Evolutionary conservation across 2,797 vertebrate species (phyloP).

Genomic region (Pantherophis vulpinus): DNA sequence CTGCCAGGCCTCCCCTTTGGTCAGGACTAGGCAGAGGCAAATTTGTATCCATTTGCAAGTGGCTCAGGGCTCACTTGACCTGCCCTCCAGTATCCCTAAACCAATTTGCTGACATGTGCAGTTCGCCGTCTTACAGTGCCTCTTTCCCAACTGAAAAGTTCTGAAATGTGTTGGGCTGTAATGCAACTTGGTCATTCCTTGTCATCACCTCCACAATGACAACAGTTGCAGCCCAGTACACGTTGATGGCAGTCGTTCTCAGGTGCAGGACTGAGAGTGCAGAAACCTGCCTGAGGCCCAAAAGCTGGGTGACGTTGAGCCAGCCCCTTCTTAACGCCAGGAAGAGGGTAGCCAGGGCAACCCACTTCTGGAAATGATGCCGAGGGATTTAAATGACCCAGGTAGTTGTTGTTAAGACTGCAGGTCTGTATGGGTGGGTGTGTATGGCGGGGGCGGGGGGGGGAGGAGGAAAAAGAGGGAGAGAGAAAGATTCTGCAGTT

Average conservation of each 20-base stretch:
- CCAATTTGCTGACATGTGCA: neutral
- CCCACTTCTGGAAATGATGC: neutral
- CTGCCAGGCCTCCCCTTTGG: neutral
- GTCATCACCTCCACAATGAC: neutral
- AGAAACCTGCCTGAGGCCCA: neutral
- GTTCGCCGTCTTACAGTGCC: neutral
- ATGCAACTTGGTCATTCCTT: neutral
- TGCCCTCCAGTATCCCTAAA: neutral
- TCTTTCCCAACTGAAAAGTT: neutral
- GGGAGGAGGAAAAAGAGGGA: no score
- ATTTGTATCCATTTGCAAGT: neutral
- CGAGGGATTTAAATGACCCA: neutral
- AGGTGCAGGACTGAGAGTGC: neutral
- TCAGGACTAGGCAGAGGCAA: neutral
- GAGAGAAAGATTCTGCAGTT: neutral
- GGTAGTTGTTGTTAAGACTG: neutral
- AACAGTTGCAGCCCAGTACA: neutral
- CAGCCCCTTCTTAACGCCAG: neutral
- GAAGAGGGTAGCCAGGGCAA: neutral
- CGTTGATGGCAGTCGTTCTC: neutral
- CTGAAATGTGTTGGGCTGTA: neutral
- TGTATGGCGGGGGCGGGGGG: neutral
- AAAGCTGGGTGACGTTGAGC: neutral
- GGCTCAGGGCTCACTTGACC: neutral
- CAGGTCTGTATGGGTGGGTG: no score